phyloP scores from a whole-genome alignment of 2,113 vertebrate genomes.

The Emydura subglobosa region DNA sequence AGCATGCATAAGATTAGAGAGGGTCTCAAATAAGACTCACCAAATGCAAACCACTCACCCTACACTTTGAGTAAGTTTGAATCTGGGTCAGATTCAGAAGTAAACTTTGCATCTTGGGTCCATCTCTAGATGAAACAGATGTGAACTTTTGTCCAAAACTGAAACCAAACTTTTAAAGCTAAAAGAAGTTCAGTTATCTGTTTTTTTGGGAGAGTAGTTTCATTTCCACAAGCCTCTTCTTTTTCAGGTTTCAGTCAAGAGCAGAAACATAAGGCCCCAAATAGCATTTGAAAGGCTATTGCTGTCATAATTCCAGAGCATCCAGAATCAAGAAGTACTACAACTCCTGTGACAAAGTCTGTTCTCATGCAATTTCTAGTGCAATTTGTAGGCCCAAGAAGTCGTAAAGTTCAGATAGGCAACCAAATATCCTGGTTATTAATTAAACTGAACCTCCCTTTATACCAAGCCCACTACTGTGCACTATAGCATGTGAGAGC shows the following conservation, averaged over 20 bases:
- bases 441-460: neutral
- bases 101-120: neutral
- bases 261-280: neutral
- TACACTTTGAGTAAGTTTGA: neutral
- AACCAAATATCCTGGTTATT: neutral
- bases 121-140: neutral
- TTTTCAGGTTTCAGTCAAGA: neutral
- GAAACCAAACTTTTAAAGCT: neutral
- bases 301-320: neutral
- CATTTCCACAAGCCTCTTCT: neutral
- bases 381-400: neutral
- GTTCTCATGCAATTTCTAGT: neutral
- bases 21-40: neutral
- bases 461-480: neutral
- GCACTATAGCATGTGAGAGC: neutral
- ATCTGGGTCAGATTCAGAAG: neutral
- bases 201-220: neutral
- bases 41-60: neutral
- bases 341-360: neutral
- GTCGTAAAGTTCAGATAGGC: neutral
- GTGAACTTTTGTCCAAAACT: neutral
- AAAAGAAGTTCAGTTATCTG: neutral
- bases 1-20: neutral
- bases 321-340: neutral
- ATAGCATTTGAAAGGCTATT: neutral